Percentiles rank a stretch among this genome's conserved stretches.
Evolutionary conservation across 2,888 invertebrate genomes (phyloP).

Genomic region (Punctoribates punctum): DNA sequence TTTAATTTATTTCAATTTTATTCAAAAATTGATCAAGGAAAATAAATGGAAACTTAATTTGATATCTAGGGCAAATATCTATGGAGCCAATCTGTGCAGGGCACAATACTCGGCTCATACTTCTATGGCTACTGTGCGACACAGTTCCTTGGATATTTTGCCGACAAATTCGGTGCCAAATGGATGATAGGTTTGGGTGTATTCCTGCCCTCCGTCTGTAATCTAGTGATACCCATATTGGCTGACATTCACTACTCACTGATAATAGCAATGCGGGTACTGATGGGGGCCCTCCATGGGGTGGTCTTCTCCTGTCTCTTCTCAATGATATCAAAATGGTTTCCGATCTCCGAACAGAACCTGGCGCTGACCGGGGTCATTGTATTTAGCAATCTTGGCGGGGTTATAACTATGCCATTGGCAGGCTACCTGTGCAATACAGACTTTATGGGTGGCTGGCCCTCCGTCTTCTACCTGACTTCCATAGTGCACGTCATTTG

Average conservation of each 20-base stretch:
- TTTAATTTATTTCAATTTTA: no score
- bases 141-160: slow-evolving; percentile 45
- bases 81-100: slow-evolving; percentile 47
- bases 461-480: slow-evolving; percentile 30
- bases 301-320: slow-evolving; percentile 14
- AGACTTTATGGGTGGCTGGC: slow-evolving; percentile 35
- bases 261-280: slow-evolving; percentile 10
- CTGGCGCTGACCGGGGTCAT: neutral
- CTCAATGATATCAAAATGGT: slow-evolving; percentile 33
- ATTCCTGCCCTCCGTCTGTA: slow-evolving; percentile 44
- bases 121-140: slow-evolving; percentile 48
- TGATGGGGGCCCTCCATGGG: slow-evolving; percentile 27
- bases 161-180: slow-evolving; percentile 45
- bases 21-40: no score
- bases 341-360: slow-evolving; percentile 21
- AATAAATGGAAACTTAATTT: no score
- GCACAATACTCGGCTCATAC: slow-evolving; percentile 47
- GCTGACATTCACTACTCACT: slow-evolving; percentile 24
- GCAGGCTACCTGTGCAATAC: slow-evolving; percentile 26
- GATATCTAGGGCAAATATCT: neutral
- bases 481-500: slow-evolving; percentile 10
- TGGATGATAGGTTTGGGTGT: slow-evolving; percentile 43
- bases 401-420: slow-evolving; percentile 23
- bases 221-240: slow-evolving; percentile 44
- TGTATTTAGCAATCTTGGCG: slow-evolving; percentile 16